A percentile compares a stretch with the other conserved stretches of the same genome.
These are phyloP conservation scores for Scrobipalpa atriplicella DNA, from an alignment of 2,888 invertebrate species.

Conservation along the genomic window DNA sequence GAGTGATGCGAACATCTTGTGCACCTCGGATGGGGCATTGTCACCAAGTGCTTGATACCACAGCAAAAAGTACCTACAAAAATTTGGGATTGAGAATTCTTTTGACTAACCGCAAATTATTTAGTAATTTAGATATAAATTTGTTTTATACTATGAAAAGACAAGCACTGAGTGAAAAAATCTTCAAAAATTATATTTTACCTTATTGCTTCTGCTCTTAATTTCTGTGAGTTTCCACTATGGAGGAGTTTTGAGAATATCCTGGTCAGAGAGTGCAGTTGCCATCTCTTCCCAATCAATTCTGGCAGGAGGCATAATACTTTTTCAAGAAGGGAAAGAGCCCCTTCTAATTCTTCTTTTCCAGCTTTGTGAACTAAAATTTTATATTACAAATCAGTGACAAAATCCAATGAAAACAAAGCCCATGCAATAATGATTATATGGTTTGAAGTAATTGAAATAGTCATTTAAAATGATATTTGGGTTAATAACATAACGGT, in stretches of 20 bases:
- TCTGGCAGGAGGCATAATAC: constrained; percentile 96
- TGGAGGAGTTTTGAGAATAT: constrained; percentile 96
- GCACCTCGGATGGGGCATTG: constrained; percentile 94
- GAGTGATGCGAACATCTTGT: constrained; percentile 94
- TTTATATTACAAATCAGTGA: background rate
- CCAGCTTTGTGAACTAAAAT: constrained; percentile 95
- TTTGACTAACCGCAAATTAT: too few relatives aligned
- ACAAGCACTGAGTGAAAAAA: too few relatives aligned
- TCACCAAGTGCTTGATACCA: constrained; percentile 98
- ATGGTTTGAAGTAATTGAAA: background rate
- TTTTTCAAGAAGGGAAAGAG: constrained; percentile 94
- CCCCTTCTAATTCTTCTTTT: constrained; percentile 96
- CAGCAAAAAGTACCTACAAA: constrained; percentile 89
- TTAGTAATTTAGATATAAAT: too few relatives aligned
- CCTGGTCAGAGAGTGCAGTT: constrained; percentile 95
- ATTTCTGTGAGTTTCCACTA: constrained; percentile 89
- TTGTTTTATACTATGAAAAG: too few relatives aligned
- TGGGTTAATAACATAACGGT: background rate
- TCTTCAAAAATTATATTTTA: background rate
- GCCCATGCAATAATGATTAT: background rate
- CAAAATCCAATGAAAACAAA: background rate
- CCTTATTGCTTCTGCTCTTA: constrained; percentile 84
- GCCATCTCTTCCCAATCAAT: constrained; percentile 96
- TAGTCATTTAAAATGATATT: background rate
- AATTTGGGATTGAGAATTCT: background rate